Evolutionary conservation across 2,888 invertebrate genomes (phyloP).

Genomic region (Microctonus aethiopoides): DNA sequence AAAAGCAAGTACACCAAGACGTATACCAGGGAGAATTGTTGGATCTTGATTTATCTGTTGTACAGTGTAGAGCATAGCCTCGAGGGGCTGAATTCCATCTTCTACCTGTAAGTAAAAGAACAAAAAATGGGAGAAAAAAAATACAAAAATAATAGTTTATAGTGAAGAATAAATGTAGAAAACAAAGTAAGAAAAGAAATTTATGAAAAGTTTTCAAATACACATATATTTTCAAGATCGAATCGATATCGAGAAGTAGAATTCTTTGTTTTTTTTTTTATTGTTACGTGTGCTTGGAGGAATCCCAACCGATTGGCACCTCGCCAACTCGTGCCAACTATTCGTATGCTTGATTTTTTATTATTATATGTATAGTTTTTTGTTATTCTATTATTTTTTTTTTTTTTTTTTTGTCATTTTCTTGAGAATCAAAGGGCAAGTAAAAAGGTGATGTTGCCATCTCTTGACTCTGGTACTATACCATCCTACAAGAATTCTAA

Average conservation of each 20-base stretch:
- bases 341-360: background rate
- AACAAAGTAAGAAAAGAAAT: background rate
- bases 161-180: background rate
- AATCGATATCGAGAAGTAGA: background rate
- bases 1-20: conserved; percentile 68
- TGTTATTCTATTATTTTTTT: background rate
- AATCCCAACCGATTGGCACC: background rate
- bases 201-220: background rate
- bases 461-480: background rate
- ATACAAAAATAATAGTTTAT: background rate
- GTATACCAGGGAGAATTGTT: conserved; percentile 67
- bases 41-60: conserved; percentile 68
- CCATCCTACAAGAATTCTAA: background rate
- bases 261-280: background rate
- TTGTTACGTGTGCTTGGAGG: background rate
- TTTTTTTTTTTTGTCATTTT: background rate
- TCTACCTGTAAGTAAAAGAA: conserved; percentile 57
- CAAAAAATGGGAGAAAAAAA: background rate
- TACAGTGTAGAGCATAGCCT: conserved; percentile 69
- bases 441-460: background rate
- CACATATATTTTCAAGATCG: background rate
- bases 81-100: conserved; percentile 70
- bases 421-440: background rate
- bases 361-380: too few species aligned
- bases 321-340: background rate